Evolutionary conservation across 2,113 vertebrate species (phyloP), one percentile per base, ranked within the genome.

Genomic region (Xiphophorus hellerii): DNA sequence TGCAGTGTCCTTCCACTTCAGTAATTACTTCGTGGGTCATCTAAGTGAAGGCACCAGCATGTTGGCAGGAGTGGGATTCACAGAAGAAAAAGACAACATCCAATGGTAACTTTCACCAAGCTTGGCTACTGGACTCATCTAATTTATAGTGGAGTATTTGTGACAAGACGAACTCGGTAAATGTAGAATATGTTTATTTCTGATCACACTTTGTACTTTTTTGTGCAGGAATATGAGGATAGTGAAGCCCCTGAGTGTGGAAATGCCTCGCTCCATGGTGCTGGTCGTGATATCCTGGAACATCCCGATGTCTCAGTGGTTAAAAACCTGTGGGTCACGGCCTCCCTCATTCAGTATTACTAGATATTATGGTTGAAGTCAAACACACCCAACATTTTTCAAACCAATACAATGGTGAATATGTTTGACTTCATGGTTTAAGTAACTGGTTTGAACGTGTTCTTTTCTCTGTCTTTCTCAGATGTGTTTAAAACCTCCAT

Each of bases 1-100:
- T 10, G 95, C 96, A 3, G 88, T 95, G 68, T 97, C 97, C 73
- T 97, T 97, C 93, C 96, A 97, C 95, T 98, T 97, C 93, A 98
- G 97, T 86, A 97, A 97, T 92, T 98, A 96, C 92, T 98, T 97
- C 87, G 96, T 98, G 87, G 95, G 96, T 69, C 96, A 96, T 84
- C 93, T 97, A 48, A 97, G 96, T 0, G 96, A 97, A 86, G 94
- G 94, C 29, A 96, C 94, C 0, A 88, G 90, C 75, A 95, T 94
- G 8, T 76, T 97, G 87, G 94, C 96, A 0, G 97, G 96, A 62
- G 94, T 94, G 0, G 95, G 96, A 64, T 96, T 94, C 88, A 93
- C 94, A 0, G 95, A 96, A 54, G 93, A 97, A 27, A 96, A 97
- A 72, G 96, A 96, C 82, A 87, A 96, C 66, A 54, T 95, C 66